Percentiles rank a stretch among this genome's conserved stretches.
These are phyloP conservation scores for Notospermus geniculatus DNA, from an alignment of 1,140 invertebrate species.

Conservation along the genomic window DNA sequence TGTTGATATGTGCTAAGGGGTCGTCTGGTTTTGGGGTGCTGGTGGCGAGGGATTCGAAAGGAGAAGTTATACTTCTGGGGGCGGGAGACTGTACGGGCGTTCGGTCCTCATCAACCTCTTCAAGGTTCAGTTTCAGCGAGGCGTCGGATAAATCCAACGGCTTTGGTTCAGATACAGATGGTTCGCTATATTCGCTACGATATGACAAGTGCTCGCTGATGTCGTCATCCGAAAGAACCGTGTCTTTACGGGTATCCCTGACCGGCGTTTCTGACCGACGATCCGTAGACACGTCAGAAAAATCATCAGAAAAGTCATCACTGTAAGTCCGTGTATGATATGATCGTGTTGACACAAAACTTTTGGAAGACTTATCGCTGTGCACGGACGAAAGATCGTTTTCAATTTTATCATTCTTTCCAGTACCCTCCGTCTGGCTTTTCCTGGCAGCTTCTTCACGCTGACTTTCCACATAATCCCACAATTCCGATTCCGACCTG, in stretches of 20 bases:
- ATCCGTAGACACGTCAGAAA: constrained; percentile 5
- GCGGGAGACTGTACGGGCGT: constrained; percentile 37
- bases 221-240: constrained; percentile 26
- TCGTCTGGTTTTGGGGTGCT: constrained; percentile 26
- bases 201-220: constrained; percentile 32
- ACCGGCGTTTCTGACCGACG: neutral
- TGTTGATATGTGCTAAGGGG: constrained; percentile 52
- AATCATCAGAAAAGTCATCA: constrained; percentile 8
- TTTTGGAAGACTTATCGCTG: neutral
- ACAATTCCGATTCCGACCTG: no score
- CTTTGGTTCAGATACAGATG: constrained; percentile 1
- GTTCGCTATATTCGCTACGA: constrained; percentile 15
- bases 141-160: constrained; percentile 24
- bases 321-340: neutral
- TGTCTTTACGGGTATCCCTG: neutral
- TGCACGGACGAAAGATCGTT: neutral
- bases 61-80: no score
- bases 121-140: constrained; percentile 22
- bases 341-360: neutral
- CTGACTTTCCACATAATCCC: no score
- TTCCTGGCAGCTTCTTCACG: no score
- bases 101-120: constrained; percentile 31
- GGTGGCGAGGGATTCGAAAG: constrained; percentile 17
- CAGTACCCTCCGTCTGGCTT: neutral
- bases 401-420: constrained; percentile 2